Conservation (phyloP, 2,113 vertebrate species). For the Tetraodon nigroviridis region DNA sequence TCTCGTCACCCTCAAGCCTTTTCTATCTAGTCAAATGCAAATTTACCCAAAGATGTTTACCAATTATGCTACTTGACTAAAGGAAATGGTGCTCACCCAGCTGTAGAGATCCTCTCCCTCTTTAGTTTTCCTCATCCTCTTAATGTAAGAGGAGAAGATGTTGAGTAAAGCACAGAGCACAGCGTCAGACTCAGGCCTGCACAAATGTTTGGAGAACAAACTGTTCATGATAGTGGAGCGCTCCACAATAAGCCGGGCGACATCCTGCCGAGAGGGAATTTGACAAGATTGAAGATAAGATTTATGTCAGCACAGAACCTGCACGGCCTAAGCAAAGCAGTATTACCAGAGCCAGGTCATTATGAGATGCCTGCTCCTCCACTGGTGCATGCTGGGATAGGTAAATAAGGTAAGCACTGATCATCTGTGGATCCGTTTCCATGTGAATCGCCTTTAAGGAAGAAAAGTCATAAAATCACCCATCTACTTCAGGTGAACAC, state of each 20-base stretch:
- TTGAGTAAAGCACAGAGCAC: constrained; percentile 88
- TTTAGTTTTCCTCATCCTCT: constrained; percentile 94
- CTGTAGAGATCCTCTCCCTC: constrained; percentile 97
- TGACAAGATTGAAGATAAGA: background rate
- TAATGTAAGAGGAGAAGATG: constrained; percentile 89
- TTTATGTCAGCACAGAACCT: background rate
- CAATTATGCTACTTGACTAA: no score
- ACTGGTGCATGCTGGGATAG: constrained; percentile 94
- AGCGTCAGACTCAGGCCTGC: constrained; percentile 79
- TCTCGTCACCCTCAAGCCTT: no score
- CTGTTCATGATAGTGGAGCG: constrained; percentile 98
- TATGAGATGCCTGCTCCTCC: constrained; percentile 90
- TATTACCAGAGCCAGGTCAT: constrained; percentile 90
- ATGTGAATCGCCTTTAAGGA: constrained; percentile 88
- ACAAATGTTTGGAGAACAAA: constrained; percentile 89
- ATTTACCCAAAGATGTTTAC: no score
- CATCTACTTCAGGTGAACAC: background rate
- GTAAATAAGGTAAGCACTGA: constrained; percentile 96
- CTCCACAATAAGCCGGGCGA: constrained; percentile 93
- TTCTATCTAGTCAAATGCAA: no score
- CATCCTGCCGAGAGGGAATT: constrained; percentile 74
- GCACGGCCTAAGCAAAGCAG: background rate
- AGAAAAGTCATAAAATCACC: background rate
- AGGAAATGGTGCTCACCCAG: constrained; percentile 78
- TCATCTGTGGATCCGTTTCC: constrained; percentile 95